A percentile compares a stretch with the other conserved stretches of the same genome.
phyloP scores from a whole-genome alignment of 2,797 vertebrate species.

The Anisognathus igniventris region DNA sequence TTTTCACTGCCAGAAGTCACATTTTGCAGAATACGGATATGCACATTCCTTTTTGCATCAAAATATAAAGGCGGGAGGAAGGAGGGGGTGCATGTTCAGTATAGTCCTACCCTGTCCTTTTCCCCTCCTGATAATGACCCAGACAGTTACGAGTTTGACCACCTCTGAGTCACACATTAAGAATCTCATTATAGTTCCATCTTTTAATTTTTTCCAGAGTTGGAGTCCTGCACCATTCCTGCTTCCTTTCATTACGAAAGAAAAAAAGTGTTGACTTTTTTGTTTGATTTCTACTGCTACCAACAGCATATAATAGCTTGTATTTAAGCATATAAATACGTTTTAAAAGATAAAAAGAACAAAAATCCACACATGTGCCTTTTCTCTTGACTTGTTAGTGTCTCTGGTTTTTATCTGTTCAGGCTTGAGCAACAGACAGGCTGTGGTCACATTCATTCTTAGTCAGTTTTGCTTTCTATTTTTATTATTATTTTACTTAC shows the following conservation, averaged over 20 bases:
- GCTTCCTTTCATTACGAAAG: not conserved
- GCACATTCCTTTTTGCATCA: not conserved
- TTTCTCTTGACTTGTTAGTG: not conserved
- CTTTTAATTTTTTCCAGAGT: slow-evolving; percentile 15
- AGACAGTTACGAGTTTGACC: not conserved
- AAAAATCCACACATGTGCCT: not conserved
- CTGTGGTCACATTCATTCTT: not conserved
- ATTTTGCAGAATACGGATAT: not conserved
- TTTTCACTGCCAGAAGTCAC: not conserved
- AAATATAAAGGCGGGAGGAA: not conserved
- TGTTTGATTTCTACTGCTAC: not conserved
- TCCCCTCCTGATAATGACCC: not conserved
- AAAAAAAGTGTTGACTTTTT: not conserved
- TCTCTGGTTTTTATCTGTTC: not conserved
- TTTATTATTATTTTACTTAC: not conserved
- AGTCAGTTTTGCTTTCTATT: not conserved
- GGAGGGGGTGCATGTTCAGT: not conserved
- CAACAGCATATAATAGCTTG: not conserved
- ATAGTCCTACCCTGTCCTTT: not conserved
- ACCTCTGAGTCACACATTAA: not conserved
- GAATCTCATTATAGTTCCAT: not conserved
- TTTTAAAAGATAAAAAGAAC: not conserved
- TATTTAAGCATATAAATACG: not conserved
- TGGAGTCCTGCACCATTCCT: not conserved
- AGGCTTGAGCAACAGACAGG: not conserved